Evolutionary conservation across 2,888 invertebrate species (phyloP).

Genomic region (Polydrusus pterygomalis): DNA sequence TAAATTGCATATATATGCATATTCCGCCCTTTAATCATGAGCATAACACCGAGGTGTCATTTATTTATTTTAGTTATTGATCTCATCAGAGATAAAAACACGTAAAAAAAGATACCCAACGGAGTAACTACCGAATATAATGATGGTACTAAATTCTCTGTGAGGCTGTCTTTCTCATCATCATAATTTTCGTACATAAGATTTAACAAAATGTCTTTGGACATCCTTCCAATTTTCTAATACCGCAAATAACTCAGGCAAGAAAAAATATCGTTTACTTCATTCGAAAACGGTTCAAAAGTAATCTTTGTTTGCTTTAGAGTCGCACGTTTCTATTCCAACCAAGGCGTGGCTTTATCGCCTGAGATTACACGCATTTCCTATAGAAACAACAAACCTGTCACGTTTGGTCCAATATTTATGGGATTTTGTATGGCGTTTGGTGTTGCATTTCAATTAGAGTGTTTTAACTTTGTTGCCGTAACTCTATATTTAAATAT

Average conservation of each 20-base stretch:
- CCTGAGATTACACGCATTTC: slow-evolving; percentile 56
- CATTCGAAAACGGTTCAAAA: slow-evolving; percentile 46
- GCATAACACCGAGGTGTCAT: too few species aligned
- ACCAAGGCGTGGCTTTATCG: slow-evolving; percentile 52
- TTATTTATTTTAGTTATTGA: too few species aligned
- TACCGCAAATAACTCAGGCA: slow-evolving; percentile 22
- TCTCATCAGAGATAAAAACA: too few species aligned
- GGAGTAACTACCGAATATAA: too few species aligned
- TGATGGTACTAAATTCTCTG: too few species aligned
- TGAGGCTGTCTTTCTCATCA: background rate
- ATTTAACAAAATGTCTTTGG: background rate
- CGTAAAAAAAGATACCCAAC: too few species aligned
- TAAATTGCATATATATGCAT: too few species aligned
- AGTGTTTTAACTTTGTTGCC: slow-evolving; percentile 35
- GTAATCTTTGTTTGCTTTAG: slow-evolving; percentile 53
- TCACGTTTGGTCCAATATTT: slow-evolving; percentile 54
- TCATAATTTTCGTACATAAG: background rate
- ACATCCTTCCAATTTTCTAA: background rate
- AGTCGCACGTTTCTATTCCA: slow-evolving; percentile 52
- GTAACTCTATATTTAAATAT: slow-evolving; percentile 39
- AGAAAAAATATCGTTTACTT: slow-evolving; percentile 37
- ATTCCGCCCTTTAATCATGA: too few species aligned
- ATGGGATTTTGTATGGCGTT: slow-evolving; percentile 45
- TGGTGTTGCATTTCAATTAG: slow-evolving; percentile 49
- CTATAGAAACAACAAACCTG: slow-evolving; percentile 56